Evolutionary conservation across 2,113 vertebrate genomes (phyloP), one percentile per base, ranked within the genome.

Genomic region (Saccopteryx leptura): DNA sequence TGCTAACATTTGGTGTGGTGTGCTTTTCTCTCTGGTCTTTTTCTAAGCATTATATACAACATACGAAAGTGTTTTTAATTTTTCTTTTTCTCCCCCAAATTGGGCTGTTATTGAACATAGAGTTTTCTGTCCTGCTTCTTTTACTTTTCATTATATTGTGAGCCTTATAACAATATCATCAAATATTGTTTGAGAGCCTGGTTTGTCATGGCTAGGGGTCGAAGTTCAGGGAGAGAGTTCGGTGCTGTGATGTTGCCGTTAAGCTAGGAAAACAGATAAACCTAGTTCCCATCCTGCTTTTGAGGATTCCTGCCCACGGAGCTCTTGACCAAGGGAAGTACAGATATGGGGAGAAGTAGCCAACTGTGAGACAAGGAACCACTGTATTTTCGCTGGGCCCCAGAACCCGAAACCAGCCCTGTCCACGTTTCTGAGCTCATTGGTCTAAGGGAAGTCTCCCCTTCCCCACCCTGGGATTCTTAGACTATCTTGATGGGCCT

Each of bases 21-120:
- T 46, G 26, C 23, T 94, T 92, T 31, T 18, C 50, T 23, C 76
- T 83, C 18, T 63, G 78, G 61, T 82, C 8, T 93, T 96, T 93
- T 94, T 39, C 50, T 39, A 82, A 93, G 23, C 33, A 84, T 54
- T 71, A 17, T 14, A 31, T 48, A 46, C 18, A 58, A 58, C 15
- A 66, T 68, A 48, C 7, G 82, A 50, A 50, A 60, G 19, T 63
- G 23, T 54, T 90, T 86, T 83, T 54, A n/a, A 69, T 80, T 90
- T 75, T 21, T 52, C 31, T 81, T 60, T 65, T n/a, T 9, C 13
- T 5, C 5, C 63, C 24, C 2, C n/a, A 74, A 56, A 24, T 85
- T 33, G 48, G 92, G 15, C n/a, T 79, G 18, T 58, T 60, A 52
- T 2, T 68, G 61, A 88, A 65, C n/a, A 75, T n/a, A 7, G 5